Conservation (phyloP, 2,888 invertebrate species). For the Drosophila nr. perissopoda region DNA sequence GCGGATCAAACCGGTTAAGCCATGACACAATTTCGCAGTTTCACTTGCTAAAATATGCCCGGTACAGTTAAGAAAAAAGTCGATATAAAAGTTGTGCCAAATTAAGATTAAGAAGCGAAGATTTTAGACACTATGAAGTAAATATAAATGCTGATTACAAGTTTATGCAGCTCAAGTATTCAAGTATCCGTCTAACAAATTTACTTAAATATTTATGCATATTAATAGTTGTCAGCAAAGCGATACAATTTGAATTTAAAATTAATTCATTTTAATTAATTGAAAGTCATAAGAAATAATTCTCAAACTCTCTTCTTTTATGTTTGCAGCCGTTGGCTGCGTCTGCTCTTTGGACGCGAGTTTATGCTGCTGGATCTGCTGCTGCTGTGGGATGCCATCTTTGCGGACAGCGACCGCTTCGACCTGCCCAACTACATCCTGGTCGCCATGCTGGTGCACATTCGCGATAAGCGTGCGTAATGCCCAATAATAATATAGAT, state of each 20-base stretch:
- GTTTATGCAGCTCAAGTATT: background rate
- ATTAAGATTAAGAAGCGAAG: background rate
- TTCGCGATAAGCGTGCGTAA: slow-evolving; percentile 88
- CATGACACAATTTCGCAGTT: background rate
- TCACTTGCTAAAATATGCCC: background rate
- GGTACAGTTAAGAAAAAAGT: background rate
- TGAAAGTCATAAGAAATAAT: background rate
- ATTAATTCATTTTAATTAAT: background rate
- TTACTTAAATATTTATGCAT: background rate
- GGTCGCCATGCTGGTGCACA: slow-evolving; percentile 91
- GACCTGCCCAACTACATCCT: slow-evolving; percentile 89
- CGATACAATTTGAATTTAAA: too few species aligned
- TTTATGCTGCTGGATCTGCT: slow-evolving; percentile 92
- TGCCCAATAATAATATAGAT: background rate
- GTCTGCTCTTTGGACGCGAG: slow-evolving; percentile 93
- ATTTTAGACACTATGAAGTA: background rate
- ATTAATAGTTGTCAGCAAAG: background rate
- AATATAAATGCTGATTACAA: background rate
- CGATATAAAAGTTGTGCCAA: background rate
- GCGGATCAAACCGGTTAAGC: background rate
- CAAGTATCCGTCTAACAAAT: background rate
- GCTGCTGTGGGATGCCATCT: slow-evolving; percentile 93
- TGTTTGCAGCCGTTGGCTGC: slow-evolving; percentile 90
- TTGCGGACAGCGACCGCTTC: slow-evolving; percentile 88
- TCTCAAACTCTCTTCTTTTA: background rate